Evolutionary conservation across 2,797 vertebrate genomes (phyloP).

Genomic region (Momotus momota): DNA sequence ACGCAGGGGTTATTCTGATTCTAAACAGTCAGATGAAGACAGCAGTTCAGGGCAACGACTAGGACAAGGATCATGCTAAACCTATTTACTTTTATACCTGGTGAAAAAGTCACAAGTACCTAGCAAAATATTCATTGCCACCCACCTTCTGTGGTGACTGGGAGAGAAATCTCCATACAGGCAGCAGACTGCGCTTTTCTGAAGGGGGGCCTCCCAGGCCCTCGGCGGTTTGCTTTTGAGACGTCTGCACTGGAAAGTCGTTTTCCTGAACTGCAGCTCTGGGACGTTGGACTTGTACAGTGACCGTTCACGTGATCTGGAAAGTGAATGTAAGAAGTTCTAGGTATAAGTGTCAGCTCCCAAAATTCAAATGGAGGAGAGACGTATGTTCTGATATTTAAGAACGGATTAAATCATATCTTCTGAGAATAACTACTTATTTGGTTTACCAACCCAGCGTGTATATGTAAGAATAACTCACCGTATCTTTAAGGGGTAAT

Average conservation of each 20-base stretch:
- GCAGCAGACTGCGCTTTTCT: slow-evolving; percentile 99
- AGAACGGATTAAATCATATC: background rate
- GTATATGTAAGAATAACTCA: background rate
- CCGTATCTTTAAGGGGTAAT: background rate
- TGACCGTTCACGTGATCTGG: slow-evolving; percentile 98
- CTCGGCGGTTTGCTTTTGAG: slow-evolving; percentile 91
- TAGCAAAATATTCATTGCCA: slow-evolving; percentile 61
- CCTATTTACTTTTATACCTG: background rate
- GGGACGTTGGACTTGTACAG: slow-evolving; percentile 95
- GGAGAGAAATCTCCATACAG: slow-evolving; percentile 99
- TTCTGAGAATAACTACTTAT: background rate
- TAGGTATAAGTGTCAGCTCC: background rate
- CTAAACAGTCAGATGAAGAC: slow-evolving; percentile 3
- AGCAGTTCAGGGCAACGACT: background rate
- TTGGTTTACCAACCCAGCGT: background rate
- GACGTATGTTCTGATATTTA: background rate
- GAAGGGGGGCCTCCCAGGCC: slow-evolving; percentile 95
- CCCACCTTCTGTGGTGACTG: slow-evolving; percentile 96
- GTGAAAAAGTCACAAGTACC: background rate
- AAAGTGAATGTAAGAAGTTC: slow-evolving; percentile 71
- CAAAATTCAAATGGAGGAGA: background rate
- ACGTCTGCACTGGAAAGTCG: slow-evolving; percentile 91
- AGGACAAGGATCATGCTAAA: background rate
- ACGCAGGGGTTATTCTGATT: background rate
- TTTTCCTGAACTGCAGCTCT: slow-evolving; percentile 91